Evolutionary conservation across 2,888 invertebrate species (phyloP).

Genomic region (Caenorhabditis japonica): DNA sequence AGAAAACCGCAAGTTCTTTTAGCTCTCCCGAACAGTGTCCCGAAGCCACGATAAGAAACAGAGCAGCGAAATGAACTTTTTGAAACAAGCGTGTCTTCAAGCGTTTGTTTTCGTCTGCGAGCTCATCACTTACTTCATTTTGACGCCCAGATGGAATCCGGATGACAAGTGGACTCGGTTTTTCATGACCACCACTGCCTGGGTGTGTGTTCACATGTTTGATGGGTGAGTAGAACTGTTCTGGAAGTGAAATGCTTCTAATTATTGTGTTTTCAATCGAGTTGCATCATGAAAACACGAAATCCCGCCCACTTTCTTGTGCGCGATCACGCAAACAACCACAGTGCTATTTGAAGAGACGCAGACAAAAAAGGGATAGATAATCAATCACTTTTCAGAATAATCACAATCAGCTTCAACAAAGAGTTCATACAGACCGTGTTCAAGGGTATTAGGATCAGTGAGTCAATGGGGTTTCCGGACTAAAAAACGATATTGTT

Average conservation of each 20-base stretch:
- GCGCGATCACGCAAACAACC: too few species aligned
- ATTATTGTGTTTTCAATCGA: too few species aligned
- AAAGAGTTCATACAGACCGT: constrained; percentile 40
- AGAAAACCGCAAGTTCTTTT: constrained; percentile 3
- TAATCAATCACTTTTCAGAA: too few species aligned
- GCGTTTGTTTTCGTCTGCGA: constrained; percentile 56
- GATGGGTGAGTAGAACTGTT: constrained; percentile 54
- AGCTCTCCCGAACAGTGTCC: constrained; percentile 24
- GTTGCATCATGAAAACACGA: too few species aligned
- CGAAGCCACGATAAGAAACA: constrained; percentile 24
- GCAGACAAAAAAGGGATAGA: too few species aligned
- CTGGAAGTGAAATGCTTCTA: too few species aligned
- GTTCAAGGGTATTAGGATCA: constrained; percentile 24
- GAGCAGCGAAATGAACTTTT: constrained; percentile 52
- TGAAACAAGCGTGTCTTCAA: constrained; percentile 60
- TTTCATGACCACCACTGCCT: constrained; percentile 55
- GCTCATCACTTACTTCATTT: constrained; percentile 56
- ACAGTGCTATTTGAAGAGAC: too few species aligned
- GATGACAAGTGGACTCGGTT: constrained; percentile 44
- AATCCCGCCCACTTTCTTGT: too few species aligned
- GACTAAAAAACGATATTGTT: too few species aligned
- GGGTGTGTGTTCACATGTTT: constrained; percentile 55
- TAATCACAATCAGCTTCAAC: constrained; percentile 47
- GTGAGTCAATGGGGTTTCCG: too few species aligned
- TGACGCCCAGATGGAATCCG: constrained; percentile 42